Evolutionary conservation across 2,888 invertebrate genomes (phyloP).

Genomic region (Quadroppia sp.): DNA sequence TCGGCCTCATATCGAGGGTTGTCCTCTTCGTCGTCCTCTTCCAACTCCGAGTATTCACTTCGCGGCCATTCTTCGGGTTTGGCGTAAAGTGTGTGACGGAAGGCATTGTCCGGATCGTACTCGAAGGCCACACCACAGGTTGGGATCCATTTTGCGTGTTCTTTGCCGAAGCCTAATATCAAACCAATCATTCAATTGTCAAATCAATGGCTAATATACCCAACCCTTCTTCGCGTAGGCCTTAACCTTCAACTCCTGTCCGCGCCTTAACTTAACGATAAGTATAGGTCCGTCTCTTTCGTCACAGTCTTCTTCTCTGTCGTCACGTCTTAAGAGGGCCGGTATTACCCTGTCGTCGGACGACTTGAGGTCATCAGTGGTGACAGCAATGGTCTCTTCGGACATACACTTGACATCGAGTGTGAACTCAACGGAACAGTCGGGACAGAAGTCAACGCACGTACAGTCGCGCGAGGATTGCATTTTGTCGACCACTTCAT

Average conservation of each 20-base stretch:
- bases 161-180: slow-evolving; percentile 72
- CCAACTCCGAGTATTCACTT: slow-evolving; percentile 91
- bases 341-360: slow-evolving; percentile 87
- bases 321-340: slow-evolving; percentile 80
- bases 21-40: slow-evolving; percentile 85
- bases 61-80: slow-evolving; percentile 99
- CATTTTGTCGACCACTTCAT: slow-evolving; percentile 90
- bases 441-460: slow-evolving; percentile 93
- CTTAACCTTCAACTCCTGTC: slow-evolving; percentile 87
- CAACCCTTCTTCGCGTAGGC: slow-evolving; percentile 92
- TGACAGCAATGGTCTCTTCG: slow-evolving; percentile 90
- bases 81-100: slow-evolving; percentile 90
- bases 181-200: neutral
- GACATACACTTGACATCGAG: slow-evolving; percentile 92
- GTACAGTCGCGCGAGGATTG: slow-evolving; percentile 93
- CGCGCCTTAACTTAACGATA: slow-evolving; percentile 68
- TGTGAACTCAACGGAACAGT: slow-evolving; percentile 96
- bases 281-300: slow-evolving; percentile 57
- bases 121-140: slow-evolving; percentile 98
- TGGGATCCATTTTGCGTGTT: slow-evolving; percentile 99
- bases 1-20: slow-evolving; percentile 70
- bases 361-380: slow-evolving; percentile 90
- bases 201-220: too few species aligned
- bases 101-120: slow-evolving; percentile 97
- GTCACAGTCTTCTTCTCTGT: slow-evolving; percentile 67